phyloP scores from a whole-genome alignment of 2,888 invertebrate species.

The Protodeltote pygarga region DNA sequence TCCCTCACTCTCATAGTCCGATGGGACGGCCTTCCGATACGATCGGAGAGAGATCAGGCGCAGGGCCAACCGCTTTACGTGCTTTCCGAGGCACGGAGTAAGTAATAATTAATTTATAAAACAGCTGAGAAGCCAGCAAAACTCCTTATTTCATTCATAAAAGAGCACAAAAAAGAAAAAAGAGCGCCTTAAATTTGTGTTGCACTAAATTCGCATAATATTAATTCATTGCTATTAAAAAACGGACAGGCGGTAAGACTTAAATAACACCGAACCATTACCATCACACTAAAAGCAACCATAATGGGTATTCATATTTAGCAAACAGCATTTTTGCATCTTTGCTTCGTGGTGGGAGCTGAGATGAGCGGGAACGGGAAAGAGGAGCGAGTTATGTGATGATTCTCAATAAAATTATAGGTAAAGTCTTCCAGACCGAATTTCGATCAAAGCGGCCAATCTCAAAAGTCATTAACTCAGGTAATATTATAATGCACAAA shows the following conservation, averaged over 20 bases:
- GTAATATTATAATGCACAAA: too few species aligned
- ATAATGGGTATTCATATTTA: conserved; percentile 68
- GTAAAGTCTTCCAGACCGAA: too few species aligned
- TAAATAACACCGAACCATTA: conserved; percentile 36
- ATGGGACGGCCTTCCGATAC: too few species aligned
- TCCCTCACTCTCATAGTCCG: too few species aligned
- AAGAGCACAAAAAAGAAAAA: neutral
- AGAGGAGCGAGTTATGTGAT: neutral
- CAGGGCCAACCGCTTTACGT: too few species aligned
- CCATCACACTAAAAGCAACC: conserved; percentile 49
- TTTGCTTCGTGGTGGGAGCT: conserved; percentile 1
- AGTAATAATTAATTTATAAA: too few species aligned
- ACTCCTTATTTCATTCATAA: too few species aligned
- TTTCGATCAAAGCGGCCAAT: too few species aligned
- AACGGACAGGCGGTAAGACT: conserved; percentile 27
- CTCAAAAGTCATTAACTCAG: too few species aligned
- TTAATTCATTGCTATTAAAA: conserved; percentile 41
- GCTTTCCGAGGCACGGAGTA: too few species aligned
- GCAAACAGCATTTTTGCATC: conserved; percentile 62
- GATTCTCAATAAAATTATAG: neutral
- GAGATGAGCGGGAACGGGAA: conserved; percentile 1
- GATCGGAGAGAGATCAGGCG: too few species aligned
- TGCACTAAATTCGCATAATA: conserved; percentile 27
- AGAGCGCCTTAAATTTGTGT: conserved; percentile 5
- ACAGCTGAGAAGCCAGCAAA: too few species aligned